Percentiles rank a stretch among this genome's conserved stretches.
phyloP scores from a whole-genome alignment of 53 echinoderm and acorn worm genomes.

The Antedon mediterranea region DNA sequence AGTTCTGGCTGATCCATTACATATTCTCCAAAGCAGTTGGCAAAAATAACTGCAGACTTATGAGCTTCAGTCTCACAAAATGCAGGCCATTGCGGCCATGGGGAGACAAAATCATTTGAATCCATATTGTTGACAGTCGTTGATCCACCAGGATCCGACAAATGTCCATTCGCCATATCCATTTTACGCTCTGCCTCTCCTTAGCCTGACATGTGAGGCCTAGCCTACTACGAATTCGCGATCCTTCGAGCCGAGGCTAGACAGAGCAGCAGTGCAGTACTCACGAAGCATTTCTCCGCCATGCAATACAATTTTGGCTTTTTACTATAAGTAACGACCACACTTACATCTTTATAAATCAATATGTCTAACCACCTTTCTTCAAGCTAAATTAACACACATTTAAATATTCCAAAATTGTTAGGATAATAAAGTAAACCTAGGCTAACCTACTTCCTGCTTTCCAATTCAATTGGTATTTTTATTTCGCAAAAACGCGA shows the following conservation, averaged over 20 bases:
- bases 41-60: conserved; percentile 52
- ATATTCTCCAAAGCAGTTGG: conserved; percentile 51
- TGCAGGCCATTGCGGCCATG: conserved; percentile 20
- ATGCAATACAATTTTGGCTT: neutral
- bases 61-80: conserved; percentile 94
- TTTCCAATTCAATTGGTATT: neutral
- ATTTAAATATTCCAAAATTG: neutral
- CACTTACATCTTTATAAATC: neutral
- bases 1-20: conserved; percentile 12
- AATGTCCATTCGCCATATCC: conserved; percentile 1
- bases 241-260: neutral
- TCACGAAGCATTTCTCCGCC: too few relatives aligned
- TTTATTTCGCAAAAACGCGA: neutral
- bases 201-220: neutral
- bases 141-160: neutral
- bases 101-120: neutral
- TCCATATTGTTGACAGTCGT: neutral
- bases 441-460: neutral
- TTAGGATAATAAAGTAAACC: neutral
- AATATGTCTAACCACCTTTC: neutral
- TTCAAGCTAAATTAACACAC: neutral
- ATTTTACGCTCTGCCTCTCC: neutral
- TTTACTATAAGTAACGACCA: neutral
- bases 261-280: neutral
- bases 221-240: neutral